A percentile compares a stretch with the other conserved stretches of the same genome.
Evolutionary conservation across 1,140 invertebrate genomes (phyloP).

Genomic region (Hesperophylax magnus): DNA sequence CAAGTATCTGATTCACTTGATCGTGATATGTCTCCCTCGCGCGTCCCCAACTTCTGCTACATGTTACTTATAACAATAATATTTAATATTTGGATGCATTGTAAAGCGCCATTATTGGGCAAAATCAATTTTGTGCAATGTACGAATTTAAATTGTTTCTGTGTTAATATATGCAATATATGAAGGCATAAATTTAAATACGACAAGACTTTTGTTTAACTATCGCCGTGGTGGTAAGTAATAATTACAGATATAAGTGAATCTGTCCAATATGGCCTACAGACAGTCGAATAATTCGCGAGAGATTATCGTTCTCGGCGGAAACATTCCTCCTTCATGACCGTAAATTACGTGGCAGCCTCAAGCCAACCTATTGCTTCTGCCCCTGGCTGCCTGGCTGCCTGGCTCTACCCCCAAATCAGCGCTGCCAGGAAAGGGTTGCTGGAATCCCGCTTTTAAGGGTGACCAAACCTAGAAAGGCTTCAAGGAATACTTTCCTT

Average conservation of each 20-base stretch:
- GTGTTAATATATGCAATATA: no score
- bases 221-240: background rate
- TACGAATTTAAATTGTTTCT: no score
- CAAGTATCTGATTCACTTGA: no score
- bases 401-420: slow-evolving; percentile 50
- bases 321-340: slow-evolving; percentile 48
- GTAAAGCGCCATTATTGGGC: no score
- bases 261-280: slow-evolving; percentile 15
- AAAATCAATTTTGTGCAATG: no score
- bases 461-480: slow-evolving; percentile 33
- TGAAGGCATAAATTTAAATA: no score
- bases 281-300: slow-evolving; percentile 52
- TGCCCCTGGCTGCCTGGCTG: slow-evolving; percentile 29
- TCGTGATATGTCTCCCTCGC: no score
- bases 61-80: no score
- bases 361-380: background rate
- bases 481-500: no score
- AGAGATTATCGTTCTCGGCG: slow-evolving; percentile 51
- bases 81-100: no score
- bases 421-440: slow-evolving; percentile 55
- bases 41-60: no score
- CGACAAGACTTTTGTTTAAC: background rate
- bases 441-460: slow-evolving; percentile 33
- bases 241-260: background rate
- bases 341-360: slow-evolving; percentile 54